These are phyloP conservation scores for Troglohyphantes excavatus DNA, from an alignment of 2,888 invertebrate species.

Conservation along the genomic window DNA sequence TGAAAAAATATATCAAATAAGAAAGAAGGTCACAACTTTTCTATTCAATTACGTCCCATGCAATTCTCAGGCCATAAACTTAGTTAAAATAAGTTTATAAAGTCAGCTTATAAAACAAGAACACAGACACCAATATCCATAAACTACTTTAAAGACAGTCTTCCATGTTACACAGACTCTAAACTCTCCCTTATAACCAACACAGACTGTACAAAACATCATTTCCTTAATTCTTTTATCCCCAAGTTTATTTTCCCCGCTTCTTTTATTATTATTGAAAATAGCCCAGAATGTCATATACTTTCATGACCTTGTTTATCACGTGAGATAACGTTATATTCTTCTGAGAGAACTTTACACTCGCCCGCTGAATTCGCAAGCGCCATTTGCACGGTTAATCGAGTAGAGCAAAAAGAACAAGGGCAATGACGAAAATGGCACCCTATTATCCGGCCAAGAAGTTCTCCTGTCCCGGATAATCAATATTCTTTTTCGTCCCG, in stretches of 20 bases:
- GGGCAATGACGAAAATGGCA: neutral
- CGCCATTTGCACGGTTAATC: neutral
- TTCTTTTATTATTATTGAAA: constrained; percentile 3
- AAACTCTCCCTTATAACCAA: neutral
- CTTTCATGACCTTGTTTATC: constrained; percentile 5
- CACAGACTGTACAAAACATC: neutral
- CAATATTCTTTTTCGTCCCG: constrained; percentile 20
- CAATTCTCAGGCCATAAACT: no score
- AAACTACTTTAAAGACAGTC: neutral
- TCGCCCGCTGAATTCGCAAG: neutral
- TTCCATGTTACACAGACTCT: neutral
- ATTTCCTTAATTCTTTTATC: neutral
- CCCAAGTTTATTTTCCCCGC: neutral
- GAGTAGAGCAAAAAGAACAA: neutral
- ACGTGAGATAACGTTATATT: neutral
- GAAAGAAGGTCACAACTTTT: no score
- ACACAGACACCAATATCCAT: no score
- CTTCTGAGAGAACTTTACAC: neutral
- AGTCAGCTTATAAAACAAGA: no score
- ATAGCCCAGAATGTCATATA: neutral
- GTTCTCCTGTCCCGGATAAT: constrained; percentile 5
- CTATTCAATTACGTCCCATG: no score
- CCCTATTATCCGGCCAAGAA: constrained; percentile 15
- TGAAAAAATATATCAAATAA: no score
- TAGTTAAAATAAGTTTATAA: no score